Base-by-base conservation (phyloP, 1,140 invertebrate species). In the Lucilia sericata region DNA sequence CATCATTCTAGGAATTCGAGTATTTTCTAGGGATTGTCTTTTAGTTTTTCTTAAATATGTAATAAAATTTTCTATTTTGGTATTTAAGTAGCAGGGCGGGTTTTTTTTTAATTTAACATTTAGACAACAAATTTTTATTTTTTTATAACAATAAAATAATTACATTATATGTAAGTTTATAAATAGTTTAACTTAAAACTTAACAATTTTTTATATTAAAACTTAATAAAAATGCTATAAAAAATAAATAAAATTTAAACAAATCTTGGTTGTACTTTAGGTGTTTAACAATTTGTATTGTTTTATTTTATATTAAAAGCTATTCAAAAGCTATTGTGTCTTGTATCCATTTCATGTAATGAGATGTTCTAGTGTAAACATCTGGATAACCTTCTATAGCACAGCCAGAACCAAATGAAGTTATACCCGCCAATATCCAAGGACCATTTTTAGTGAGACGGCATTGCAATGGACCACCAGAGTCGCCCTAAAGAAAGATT, bases 401-500 rank as follows among this genome's bases (percentile, higher is more conserved):
- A 90, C 97, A 98, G 34, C 97, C 96, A 0, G 96, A 97, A 0
- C 97, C 97, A 88, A 97, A 98, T 0, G 96, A 97, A 0, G 96
- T 97, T 7, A 98, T 95, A 0, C 97, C 97, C 0, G 95, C 95
- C 17, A 98, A 91, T 88, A 96, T 96, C 97, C 97, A 98, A 12
- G 94, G 93, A 0, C 96, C 96, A 83, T 97, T 95, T 55, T 93
- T 92, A 0, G 91, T 91, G 0, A 94, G 89, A 42, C 91, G 88
- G 86, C 96, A 97, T 89, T 97, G 96, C 7, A 98, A 90, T 0
- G 96, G 96, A 2, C 96, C 96, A 1, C 96, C 96, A 5, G 96
- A 97, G 91, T 97, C 96, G 14, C 96, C 96, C 95, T 96, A 21
- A n/a, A 83, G 91, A 65, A 92, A 19, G n/a, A 30, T 30, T 30